Conservation (phyloP, 1,140 invertebrate genomes). For the Anastatus disparis region DNA sequence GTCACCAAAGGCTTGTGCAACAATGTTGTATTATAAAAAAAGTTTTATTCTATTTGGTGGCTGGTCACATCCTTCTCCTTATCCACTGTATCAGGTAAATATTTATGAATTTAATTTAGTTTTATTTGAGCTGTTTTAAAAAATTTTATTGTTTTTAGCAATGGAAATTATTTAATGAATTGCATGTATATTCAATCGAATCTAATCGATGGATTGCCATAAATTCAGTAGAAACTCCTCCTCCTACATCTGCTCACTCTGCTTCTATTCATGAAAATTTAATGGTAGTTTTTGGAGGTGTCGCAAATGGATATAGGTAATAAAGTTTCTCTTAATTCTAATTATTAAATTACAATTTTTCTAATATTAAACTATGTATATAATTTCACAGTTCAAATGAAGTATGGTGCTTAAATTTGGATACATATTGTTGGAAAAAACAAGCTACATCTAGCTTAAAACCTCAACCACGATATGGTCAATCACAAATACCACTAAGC, state of each 20-base stretch:
- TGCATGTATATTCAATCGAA: slow-evolving; percentile 88
- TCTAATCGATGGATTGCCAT: slow-evolving; percentile 87
- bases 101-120: neutral
- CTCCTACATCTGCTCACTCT: slow-evolving; percentile 91
- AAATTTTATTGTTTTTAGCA: slow-evolving; percentile 57
- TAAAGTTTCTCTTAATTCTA: neutral
- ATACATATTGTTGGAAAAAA: slow-evolving; percentile 80
- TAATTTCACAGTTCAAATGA: slow-evolving; percentile 78
- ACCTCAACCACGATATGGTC: slow-evolving; percentile 87
- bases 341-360: slow-evolving; percentile 22
- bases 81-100: slow-evolving; percentile 86
- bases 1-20: slow-evolving; percentile 94
- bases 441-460: slow-evolving; percentile 75
- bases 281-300: slow-evolving; percentile 93
- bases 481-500: slow-evolving; percentile 83
- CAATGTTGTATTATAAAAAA: slow-evolving; percentile 87
- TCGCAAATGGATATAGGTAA: slow-evolving; percentile 57
- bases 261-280: slow-evolving; percentile 85
- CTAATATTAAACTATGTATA: slow-evolving; percentile 42
- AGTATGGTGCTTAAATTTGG: slow-evolving; percentile 89
- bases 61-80: slow-evolving; percentile 93
- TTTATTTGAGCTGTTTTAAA: neutral
- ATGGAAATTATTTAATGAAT: slow-evolving; percentile 89
- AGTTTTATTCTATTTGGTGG: slow-evolving; percentile 92
- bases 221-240: slow-evolving; percentile 73